Conservation (phyloP, 2,797 vertebrate species). For the Carapus acus region DNA sequence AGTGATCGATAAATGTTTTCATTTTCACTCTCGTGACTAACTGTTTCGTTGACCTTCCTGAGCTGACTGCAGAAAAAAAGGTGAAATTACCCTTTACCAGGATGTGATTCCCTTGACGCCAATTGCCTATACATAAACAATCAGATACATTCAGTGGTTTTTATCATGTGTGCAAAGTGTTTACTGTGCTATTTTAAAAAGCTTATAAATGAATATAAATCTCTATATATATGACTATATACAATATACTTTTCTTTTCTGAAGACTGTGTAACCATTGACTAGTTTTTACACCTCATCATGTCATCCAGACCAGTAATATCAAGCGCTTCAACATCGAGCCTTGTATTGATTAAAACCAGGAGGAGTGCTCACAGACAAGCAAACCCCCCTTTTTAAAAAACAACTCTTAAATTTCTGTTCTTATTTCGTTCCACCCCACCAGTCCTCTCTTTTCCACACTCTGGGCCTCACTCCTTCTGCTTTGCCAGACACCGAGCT, state of each 20-base stretch:
- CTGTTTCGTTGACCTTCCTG: conserved; percentile 52
- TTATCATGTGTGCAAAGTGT: conserved; percentile 99
- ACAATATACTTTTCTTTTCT: conserved; percentile 80
- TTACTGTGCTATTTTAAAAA: conserved; percentile 99
- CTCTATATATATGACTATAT: conserved; percentile 76
- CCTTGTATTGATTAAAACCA: conserved; percentile 51
- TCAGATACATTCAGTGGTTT: conserved; percentile 98
- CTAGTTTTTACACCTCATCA: conserved; percentile 72
- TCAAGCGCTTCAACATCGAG: conserved; percentile 65
- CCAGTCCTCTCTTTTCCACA: conserved; percentile 60
- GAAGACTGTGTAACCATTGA: conserved; percentile 88
- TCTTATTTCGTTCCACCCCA: conserved; percentile 61
- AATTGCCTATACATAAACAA: conserved; percentile 84
- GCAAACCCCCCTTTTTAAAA: conserved; percentile 39
- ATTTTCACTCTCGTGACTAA: conserved; percentile 38
- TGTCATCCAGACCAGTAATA: conserved; percentile 66
- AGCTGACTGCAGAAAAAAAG: conserved; percentile 74
- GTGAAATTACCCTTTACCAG: conserved; percentile 80
- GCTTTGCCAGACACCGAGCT: conserved; percentile 58
- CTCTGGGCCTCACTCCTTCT: conserved; percentile 64
- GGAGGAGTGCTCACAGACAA: conserved; percentile 34
- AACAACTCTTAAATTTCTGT: conserved; percentile 58
- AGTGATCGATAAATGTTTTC: conserved; percentile 53
- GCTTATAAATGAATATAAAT: conserved; percentile 85
- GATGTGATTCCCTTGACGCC: conserved; percentile 70